These are phyloP conservation scores for Myotis daubentonii DNA, from an alignment of 2,797 vertebrate genomes.

Conservation along the genomic window DNA sequence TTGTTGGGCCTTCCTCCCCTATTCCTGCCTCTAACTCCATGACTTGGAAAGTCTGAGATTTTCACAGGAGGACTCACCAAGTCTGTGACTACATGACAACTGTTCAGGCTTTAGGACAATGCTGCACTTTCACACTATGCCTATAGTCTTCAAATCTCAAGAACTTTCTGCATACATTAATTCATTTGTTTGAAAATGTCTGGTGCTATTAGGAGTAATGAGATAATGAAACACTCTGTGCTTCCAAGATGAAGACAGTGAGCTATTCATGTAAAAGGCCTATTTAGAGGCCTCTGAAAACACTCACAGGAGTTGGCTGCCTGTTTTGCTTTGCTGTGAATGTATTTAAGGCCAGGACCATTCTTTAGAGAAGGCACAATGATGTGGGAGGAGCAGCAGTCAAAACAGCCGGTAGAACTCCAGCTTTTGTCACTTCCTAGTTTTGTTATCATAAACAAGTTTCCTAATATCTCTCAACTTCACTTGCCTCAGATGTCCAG, in stretches of 20 bases:
- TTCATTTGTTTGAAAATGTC: constrained; percentile 70
- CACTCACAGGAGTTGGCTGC: background rate
- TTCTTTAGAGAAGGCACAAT: background rate
- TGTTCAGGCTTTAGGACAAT: background rate
- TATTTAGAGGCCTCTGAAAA: background rate
- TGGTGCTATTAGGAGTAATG: background rate
- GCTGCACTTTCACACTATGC: background rate
- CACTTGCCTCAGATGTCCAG: background rate
- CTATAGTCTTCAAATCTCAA: background rate
- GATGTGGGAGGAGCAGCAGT: background rate
- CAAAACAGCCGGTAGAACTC: background rate
- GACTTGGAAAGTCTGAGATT: background rate
- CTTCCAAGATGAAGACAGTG: constrained; percentile 34
- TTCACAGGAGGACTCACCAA: background rate
- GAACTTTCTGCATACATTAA: constrained; percentile 56
- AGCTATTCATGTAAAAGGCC: background rate
- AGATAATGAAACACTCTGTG: constrained; percentile 9
- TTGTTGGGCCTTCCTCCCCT: background rate
- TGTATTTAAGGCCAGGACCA: background rate
- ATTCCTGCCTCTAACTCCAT: background rate
- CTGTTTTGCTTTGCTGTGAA: background rate
- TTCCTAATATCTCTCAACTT: background rate
- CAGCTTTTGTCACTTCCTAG: background rate
- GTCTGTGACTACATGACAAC: background rate
- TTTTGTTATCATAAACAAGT: background rate